Base-by-base conservation (phyloP, 2,888 invertebrate species). In the Holacanthella duospinosa region DNA sequence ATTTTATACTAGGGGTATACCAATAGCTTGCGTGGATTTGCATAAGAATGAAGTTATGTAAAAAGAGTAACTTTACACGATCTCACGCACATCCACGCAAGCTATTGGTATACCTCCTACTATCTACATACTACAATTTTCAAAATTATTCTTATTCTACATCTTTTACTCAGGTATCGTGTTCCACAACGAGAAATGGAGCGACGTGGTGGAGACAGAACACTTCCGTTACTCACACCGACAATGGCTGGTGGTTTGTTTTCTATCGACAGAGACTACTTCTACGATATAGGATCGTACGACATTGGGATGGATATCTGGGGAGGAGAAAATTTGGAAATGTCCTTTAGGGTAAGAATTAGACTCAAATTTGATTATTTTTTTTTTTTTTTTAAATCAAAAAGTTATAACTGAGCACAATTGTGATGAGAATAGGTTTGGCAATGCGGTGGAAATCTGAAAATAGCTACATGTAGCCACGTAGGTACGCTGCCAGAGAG, bases 301-400 rank as follows among this genome's bases (percentile, higher is more conserved):
- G 99, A 99, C 78, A 88, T 94, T 79, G 97, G 97, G 74, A 97
- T 99, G 97, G 94, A 97, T 79, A 96, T 99, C 75, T 99, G 97
- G 97, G 99, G 97, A 21, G 72, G 80, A 65, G 80, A 80, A 74
- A 79, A 80, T 75, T 76, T 80, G 64, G 80, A 80, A 75, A 79
- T 80, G 80, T 79, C 79, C 59, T 80, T 80, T 70, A 75, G 80
- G 76, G 80, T 80, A 91, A 93, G 81, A 92, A 93, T 68, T 99
- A 99, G 81, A 89, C 6, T 26, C 55, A 4, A 29, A 6, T 25
- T 36, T 59, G 19, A 24, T 55, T 19, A 27, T 36, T 29, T 54
- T 29, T 19, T 21, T 12, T 27, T 43, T 59, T 29, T 26, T 59
- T 36, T 36, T 36, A 36, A 36, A 9, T 36, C 16, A 29, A 57